Evolutionary conservation across 2,113 vertebrate genomes (phyloP).

Genomic region (Cyanocitta stelleri): DNA sequence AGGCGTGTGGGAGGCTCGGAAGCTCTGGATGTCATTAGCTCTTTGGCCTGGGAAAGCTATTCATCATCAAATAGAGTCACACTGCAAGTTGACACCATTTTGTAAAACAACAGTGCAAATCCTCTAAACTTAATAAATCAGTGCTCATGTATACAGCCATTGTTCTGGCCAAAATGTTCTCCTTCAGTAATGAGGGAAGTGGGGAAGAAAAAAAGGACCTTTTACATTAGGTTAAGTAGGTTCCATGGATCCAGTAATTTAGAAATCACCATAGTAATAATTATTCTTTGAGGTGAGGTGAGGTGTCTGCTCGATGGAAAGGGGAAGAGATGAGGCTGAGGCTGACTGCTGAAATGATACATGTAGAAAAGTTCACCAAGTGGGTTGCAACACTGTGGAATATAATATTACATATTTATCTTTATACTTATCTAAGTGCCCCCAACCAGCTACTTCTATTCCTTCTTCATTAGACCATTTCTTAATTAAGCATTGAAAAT

Average conservation of each 20-base stretch:
- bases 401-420: neutral
- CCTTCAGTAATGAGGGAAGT: neutral
- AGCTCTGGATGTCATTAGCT: constrained; percentile 19
- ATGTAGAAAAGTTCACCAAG: neutral
- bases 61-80: neutral
- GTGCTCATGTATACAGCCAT: neutral
- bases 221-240: neutral
- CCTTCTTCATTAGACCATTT: neutral
- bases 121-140: neutral
- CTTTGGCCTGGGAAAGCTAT: neutral
- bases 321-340: neutral
- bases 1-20: constrained; percentile 5
- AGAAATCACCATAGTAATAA: neutral
- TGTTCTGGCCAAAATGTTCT: neutral
- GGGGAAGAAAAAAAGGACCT: neutral
- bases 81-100: neutral
- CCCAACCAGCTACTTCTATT: neutral
- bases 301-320: neutral
- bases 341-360: neutral
- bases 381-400: neutral
- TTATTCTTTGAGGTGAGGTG: neutral
- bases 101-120: constrained; percentile 16
- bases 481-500: neutral
- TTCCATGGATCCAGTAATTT: neutral
- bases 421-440: neutral